Base-by-base conservation (phyloP, 2,888 invertebrate species). In the Abrostola tripartita region DNA sequence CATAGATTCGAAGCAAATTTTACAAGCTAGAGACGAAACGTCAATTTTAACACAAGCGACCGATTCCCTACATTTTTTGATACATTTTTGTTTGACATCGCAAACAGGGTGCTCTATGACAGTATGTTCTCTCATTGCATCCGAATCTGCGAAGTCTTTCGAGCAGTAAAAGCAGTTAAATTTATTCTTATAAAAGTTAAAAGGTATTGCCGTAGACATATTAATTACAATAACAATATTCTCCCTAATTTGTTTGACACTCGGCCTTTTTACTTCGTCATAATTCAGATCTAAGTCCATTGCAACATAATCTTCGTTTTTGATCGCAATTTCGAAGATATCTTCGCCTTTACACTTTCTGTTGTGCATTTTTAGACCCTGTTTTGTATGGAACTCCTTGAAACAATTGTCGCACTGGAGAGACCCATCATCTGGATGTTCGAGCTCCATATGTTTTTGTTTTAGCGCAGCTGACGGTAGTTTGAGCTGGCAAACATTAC, bases 161-260 rank as follows among this genome's bases (percentile, higher is more conserved):
- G 92, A 92, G 53, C 94, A 94, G 66, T 91, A 94, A 68, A 94
- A 94, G 53, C 94, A 94, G 41, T 94, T 94, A 52, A 93, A 94
- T 66, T 92, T 94, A 67, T 94, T 94, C 65, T 93, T 93, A 74
- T 90, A 93, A 65, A 94, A 94, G 69, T 92, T 94, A 65, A 94
- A 94, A 5, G 94, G 94, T 79, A 94, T 87, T 0, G 94, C 94
- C 0, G 94, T 94, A 0, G 94, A 94, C 93, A 94, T 94, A 44
- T 92, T 94, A 1, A 94, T 88, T 0, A 94, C 90, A 9, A 82
- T 90, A 0, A 92, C 90, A 11, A 94, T 92, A 57, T 94, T 94
- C 61, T 93, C 90, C 1, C 93, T 74, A 0, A 94, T 90, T 68
- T 92, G 92, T 69, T 94, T 93, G 0, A 94, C 93, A 68, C 92